Evolutionary conservation across 1,140 invertebrate species (phyloP).

Genomic region (Pemphigus obesinymphae): DNA sequence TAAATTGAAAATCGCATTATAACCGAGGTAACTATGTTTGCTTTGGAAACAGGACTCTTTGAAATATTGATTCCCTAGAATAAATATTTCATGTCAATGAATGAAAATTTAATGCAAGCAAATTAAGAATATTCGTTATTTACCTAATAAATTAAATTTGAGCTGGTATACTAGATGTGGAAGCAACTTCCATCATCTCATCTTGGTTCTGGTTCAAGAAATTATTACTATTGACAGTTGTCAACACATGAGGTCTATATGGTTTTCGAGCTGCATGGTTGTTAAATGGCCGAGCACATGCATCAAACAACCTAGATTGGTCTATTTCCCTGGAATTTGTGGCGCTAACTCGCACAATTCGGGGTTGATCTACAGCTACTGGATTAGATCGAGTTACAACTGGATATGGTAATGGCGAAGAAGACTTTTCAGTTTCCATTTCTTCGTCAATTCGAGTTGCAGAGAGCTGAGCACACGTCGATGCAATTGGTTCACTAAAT

Average conservation of each 20-base stretch:
- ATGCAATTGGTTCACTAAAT: constrained; percentile 31
- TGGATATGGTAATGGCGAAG: not conserved
- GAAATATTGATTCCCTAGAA: constrained; percentile 6
- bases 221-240: constrained; percentile 30
- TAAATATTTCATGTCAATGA: not conserved
- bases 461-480: constrained; percentile 23
- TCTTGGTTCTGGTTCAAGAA: constrained; percentile 34
- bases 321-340: constrained; percentile 18
- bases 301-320: constrained; percentile 23
- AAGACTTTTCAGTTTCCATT: constrained; percentile 38
- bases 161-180: constrained; percentile 35
- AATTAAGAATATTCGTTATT: not conserved
- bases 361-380: constrained; percentile 11
- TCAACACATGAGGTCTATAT: constrained; percentile 36
- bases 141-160: constrained; percentile 33
- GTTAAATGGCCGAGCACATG: constrained; percentile 13
- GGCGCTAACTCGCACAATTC: constrained; percentile 1
- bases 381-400: not conserved
- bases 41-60: constrained; percentile 31
- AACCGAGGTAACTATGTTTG: constrained; percentile 28
- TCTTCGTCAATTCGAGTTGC: constrained; percentile 29
- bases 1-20: constrained; percentile 11
- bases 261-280: constrained; percentile 23
- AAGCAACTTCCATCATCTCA: constrained; percentile 38
- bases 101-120: not conserved